phyloP scores from a whole-genome alignment of 2,888 invertebrate species.

The Thecocarcelia acutangulata region DNA sequence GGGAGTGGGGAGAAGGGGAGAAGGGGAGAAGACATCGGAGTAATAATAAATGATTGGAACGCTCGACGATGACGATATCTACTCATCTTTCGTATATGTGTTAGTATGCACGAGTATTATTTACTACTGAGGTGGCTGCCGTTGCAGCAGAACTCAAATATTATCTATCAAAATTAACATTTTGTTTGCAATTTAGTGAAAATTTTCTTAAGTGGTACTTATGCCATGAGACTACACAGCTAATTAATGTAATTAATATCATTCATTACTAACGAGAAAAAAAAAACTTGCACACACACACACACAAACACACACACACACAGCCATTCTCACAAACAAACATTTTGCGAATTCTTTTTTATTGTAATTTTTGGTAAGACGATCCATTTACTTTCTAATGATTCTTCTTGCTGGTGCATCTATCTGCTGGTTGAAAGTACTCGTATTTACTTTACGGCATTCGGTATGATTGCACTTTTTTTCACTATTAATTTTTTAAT shows the following conservation, averaged over 20 bases:
- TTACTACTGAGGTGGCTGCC: not conserved
- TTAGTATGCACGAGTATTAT: not conserved
- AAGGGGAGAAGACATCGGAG: too few species aligned
- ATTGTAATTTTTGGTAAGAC: slow-evolving; percentile 58
- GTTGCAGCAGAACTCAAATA: slow-evolving; percentile 13
- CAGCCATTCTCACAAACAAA: slow-evolving; percentile 4
- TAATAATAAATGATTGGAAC: not conserved
- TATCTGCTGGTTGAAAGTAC: slow-evolving; percentile 32
- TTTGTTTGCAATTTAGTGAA: slow-evolving; percentile 69
- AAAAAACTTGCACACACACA: slow-evolving; percentile 26
- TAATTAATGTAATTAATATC: slow-evolving; percentile 68
- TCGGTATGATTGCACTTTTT: slow-evolving; percentile 32
- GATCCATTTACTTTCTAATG: slow-evolving; percentile 54
- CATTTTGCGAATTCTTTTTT: slow-evolving; percentile 20
- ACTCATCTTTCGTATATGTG: not conserved
- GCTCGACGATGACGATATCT: too few species aligned
- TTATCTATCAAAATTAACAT: slow-evolving; percentile 67
- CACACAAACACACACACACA: slow-evolving; percentile 1
- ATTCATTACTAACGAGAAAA: slow-evolving; percentile 55
- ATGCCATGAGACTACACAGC: slow-evolving; percentile 49
- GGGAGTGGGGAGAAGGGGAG: not conserved
- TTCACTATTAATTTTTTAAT: slow-evolving; percentile 50
- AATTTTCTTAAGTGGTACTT: slow-evolving; percentile 56
- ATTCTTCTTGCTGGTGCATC: slow-evolving; percentile 48
- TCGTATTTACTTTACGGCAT: slow-evolving; percentile 14